These are phyloP conservation scores for Grallaria varia DNA, from an alignment of 2,113 vertebrate genomes.

Conservation along the genomic window DNA sequence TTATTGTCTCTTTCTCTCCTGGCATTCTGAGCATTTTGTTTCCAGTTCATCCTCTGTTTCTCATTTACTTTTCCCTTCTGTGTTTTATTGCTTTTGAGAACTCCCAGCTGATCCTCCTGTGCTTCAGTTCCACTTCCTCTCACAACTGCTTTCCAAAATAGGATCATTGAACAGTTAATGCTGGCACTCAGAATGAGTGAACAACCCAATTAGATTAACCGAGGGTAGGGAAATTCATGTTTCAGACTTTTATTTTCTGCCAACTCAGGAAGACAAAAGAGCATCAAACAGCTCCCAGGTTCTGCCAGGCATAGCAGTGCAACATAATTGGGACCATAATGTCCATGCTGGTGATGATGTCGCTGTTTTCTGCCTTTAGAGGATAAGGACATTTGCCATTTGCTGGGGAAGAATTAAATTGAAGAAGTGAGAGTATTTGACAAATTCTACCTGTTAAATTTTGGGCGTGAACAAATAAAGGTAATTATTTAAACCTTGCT, in stretches of 20 bases:
- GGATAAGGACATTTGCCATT: not conserved
- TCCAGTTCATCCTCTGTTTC: slow-evolving; percentile 33
- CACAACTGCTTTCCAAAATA: slow-evolving; percentile 22
- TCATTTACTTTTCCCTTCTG: slow-evolving; percentile 45
- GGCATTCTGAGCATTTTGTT: slow-evolving; percentile 42
- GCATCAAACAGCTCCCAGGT: not conserved
- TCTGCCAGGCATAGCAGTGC: slow-evolving; percentile 1
- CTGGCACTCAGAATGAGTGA: slow-evolving; percentile 32
- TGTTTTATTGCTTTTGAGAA: slow-evolving; percentile 52
- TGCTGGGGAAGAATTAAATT: not conserved
- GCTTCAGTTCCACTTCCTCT: slow-evolving; percentile 19
- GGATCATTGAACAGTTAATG: slow-evolving; percentile 55
- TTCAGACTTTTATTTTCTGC: slow-evolving; percentile 38
- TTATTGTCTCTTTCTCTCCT: not conserved
- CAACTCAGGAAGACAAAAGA: slow-evolving; percentile 50
- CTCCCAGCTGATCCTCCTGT: slow-evolving; percentile 49
- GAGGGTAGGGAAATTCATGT: not conserved
- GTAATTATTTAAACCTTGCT: not conserved
- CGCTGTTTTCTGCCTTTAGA: not conserved
- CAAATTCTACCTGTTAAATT: not conserved
- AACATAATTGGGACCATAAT: not conserved
- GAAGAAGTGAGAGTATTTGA: not conserved
- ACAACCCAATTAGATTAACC: slow-evolving; percentile 41
- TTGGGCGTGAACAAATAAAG: not conserved
- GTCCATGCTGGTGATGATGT: not conserved